Percentiles rank a stretch among this genome's conserved stretches.
Evolutionary conservation across 2,797 vertebrate species (phyloP).

Genomic region (Morus bassanus): DNA sequence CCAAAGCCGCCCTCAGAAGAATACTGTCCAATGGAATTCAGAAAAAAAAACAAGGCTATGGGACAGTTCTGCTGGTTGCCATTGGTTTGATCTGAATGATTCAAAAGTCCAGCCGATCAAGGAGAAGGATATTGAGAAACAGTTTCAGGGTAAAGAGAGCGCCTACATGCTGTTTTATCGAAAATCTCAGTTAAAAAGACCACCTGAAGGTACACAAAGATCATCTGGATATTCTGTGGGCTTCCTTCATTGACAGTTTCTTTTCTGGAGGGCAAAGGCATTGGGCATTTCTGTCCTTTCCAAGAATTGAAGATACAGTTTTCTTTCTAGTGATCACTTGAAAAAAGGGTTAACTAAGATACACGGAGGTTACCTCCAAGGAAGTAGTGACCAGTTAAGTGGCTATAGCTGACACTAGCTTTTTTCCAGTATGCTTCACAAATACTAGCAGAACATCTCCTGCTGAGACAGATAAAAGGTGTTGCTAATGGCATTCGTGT

Average conservation of each 20-base stretch:
- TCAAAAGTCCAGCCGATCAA: constrained; percentile 87
- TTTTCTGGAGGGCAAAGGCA: not conserved
- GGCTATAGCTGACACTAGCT: not conserved
- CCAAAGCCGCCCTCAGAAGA: not conserved
- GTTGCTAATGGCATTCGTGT: not conserved
- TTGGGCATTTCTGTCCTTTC: not conserved
- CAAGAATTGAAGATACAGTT: not conserved
- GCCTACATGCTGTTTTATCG: constrained; percentile 99
- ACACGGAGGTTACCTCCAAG: not conserved
- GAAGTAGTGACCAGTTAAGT: not conserved
- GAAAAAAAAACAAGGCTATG: not conserved
- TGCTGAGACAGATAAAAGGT: not conserved
- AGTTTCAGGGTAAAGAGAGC: constrained; percentile 97
- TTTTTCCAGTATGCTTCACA: not conserved
- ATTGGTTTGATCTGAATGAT: constrained; percentile 98
- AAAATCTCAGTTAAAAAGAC: constrained; percentile 84
- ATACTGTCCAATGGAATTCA: not conserved
- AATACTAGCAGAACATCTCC: not conserved
- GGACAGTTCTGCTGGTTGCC: constrained; percentile 50
- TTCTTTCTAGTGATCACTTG: not conserved
- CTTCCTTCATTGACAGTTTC: not conserved
- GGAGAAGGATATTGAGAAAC: constrained; percentile 89
- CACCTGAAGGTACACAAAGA: constrained; percentile 79
- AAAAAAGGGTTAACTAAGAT: not conserved
- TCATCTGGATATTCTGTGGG: not conserved